Conservation (phyloP, 2,113 vertebrate genomes). For the Maccullochella peelii region DNA sequence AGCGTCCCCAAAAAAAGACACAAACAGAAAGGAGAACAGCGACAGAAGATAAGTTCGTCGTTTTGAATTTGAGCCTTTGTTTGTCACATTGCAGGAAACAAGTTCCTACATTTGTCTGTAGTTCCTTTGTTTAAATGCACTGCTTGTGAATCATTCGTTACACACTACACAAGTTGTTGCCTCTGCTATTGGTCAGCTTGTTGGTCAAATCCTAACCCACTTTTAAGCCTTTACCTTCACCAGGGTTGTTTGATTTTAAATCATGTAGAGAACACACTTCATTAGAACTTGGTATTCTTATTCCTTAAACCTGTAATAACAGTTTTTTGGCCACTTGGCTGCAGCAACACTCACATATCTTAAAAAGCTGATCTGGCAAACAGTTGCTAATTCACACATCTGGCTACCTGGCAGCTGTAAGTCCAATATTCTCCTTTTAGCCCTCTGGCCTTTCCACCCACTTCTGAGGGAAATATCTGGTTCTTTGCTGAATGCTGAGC, state of each 20-base stretch:
- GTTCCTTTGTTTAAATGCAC: background rate
- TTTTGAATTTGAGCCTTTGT: background rate
- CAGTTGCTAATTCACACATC: background rate
- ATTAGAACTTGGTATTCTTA: background rate
- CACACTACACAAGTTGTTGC: background rate
- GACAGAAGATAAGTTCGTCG: background rate
- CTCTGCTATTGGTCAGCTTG: background rate
- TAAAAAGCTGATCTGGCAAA: background rate
- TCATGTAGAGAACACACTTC: background rate
- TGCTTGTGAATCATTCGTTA: slow-evolving; percentile 11
- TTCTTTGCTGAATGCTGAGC: too few relatives aligned
- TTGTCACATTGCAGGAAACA: background rate
- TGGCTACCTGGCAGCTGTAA: too few relatives aligned
- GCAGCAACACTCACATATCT: background rate
- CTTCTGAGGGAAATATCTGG: too few relatives aligned
- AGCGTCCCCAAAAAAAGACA: background rate
- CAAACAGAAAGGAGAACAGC: background rate
- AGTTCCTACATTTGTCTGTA: background rate
- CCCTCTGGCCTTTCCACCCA: too few relatives aligned
- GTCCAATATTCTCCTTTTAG: too few relatives aligned
- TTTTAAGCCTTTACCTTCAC: background rate
- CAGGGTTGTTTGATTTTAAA: background rate
- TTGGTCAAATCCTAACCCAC: background rate
- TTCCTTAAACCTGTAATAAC: background rate
- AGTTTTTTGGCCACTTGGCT: background rate